phyloP scores from a whole-genome alignment of 1,140 invertebrate genomes.

The Procambarus clarkii region DNA sequence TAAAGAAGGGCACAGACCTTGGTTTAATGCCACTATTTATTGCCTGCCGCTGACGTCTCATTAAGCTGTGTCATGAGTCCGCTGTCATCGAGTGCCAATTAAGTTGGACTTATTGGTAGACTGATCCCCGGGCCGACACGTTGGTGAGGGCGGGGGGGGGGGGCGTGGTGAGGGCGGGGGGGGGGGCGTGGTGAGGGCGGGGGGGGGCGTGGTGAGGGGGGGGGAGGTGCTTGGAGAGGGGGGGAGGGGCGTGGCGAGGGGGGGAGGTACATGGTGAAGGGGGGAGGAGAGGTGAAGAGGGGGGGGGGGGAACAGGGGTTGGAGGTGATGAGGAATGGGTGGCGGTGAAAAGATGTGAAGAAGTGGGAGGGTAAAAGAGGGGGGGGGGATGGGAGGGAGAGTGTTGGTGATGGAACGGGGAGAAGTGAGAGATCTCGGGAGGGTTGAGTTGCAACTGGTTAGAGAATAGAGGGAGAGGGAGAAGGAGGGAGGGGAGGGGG shows the following conservation, averaged over 20 bases:
- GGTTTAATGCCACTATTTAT: slow-evolving; percentile 59
- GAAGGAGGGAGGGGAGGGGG: no score
- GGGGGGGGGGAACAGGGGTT: not conserved
- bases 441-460: no score
- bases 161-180: not conserved
- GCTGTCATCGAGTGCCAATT: slow-evolving; percentile 61
- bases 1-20: not conserved
- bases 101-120: slow-evolving; percentile 51
- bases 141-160: not conserved
- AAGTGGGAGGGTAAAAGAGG: not conserved
- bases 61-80: slow-evolving; percentile 60
- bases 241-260: no score
- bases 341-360: not conserved
- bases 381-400: no score
- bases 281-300: not conserved
- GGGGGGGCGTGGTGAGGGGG: not conserved
- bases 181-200: not conserved
- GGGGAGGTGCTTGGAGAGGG: not conserved
- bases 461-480: no score
- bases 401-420: not conserved
- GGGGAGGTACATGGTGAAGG: not conserved
- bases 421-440: no score
- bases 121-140: slow-evolving; percentile 22
- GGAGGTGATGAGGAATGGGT: not conserved
- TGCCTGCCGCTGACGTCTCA: slow-evolving; percentile 51